Base-by-base conservation (phyloP, 2,113 vertebrate species). In the Terrapene triunguis region DNA sequence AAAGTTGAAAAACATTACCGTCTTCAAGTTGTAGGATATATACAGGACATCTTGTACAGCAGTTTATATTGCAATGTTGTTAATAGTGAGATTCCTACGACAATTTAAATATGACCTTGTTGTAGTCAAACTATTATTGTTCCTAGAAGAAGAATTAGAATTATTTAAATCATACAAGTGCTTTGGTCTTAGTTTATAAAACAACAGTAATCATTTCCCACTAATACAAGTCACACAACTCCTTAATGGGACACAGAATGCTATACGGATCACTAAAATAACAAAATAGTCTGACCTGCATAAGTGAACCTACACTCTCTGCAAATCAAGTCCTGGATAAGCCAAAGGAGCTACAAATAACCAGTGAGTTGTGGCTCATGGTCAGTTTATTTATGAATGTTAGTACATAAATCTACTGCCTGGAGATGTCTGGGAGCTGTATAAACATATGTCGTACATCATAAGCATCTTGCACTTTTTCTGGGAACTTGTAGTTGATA, bases 11-110 rank as follows among this genome's bases (percentile, higher is more conserved):
- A 82, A 54, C 16, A 13, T 79, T 76, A 78, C 29, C 47, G 86
- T 72, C 35, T 94, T 97, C 80, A 81, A 92, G 86, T 85, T 96
- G 82, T 87, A 44, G 89, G 82, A 90, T 89, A 95, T 82, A 89
- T 13, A 42, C 8, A 83, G 27, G 3, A 78, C 42, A 74, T 11
- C 35, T 92, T 90, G 74, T 50, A 83, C 1, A 84, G 6, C 16
- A 78, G 3, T 44, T n/a, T 11, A 92, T 94, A 80, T 44, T 5
- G 13, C 42, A 10, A 48, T 80, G 62, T 78, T 76, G 50, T n/a
- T 38, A 14, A 85, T 89, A 84, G 82, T 1, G 3, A 9, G 89
- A 78, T 76, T 80, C 42, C 16, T 55, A 13, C 50, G 95, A 87
- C 47, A n/a, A 11, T 12, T 19, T 94, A 88, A 95, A 96, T 14